Evolutionary conservation across 2,113 vertebrate species (phyloP).

Genomic region (Psephotus haematonotus): DNA sequence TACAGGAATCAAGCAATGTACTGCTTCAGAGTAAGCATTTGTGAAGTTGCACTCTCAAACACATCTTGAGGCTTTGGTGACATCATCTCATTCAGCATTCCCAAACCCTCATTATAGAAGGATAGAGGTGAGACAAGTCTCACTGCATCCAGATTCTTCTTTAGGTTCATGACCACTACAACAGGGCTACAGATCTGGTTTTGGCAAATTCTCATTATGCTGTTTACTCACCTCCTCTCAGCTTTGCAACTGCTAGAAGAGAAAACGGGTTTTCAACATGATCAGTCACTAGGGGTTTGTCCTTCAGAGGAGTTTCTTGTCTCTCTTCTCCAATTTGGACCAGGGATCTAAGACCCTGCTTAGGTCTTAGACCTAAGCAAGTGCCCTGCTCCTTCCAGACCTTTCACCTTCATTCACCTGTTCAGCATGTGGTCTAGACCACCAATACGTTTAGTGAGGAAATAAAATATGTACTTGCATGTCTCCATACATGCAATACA

Average conservation of each 20-base stretch:
- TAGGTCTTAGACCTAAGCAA: neutral
- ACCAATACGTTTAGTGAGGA: neutral
- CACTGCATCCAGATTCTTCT: neutral
- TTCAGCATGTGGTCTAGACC: neutral
- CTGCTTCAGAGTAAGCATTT: neutral
- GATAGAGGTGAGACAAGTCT: neutral
- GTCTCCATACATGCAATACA: neutral
- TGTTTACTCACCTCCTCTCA: neutral
- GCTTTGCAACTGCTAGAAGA: neutral
- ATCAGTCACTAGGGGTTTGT: neutral
- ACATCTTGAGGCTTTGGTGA: neutral
- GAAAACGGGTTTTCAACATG: neutral
- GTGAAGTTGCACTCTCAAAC: neutral
- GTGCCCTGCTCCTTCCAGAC: neutral
- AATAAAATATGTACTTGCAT: neutral
- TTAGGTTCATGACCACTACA: neutral
- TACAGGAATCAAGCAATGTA: neutral
- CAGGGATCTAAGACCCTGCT: neutral
- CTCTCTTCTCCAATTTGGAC: neutral
- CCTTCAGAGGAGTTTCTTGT: neutral
- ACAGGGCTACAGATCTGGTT: neutral
- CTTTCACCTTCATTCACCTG: neutral
- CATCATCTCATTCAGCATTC: rapidly evolving
- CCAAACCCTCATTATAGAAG: neutral
- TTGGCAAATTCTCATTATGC: neutral